phyloP scores from a whole-genome alignment of 1,140 invertebrate species.

The Planococcus citri region DNA sequence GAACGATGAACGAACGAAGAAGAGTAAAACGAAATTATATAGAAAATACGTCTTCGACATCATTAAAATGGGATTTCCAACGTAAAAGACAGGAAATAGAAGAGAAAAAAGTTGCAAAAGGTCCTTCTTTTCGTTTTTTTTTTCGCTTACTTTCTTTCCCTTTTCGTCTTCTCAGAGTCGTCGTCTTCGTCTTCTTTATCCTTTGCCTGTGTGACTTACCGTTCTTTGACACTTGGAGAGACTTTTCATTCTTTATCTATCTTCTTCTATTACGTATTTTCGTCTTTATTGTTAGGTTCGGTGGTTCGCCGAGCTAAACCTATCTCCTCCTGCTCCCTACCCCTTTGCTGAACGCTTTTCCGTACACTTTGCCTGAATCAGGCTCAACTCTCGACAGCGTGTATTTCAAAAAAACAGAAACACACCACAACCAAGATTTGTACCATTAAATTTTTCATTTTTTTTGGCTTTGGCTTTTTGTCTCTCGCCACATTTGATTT shows the following conservation, averaged over 20 bases:
- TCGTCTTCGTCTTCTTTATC: too few species aligned
- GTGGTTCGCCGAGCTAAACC: not conserved
- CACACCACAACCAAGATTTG: not conserved
- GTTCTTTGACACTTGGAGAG: slow-evolving; percentile 1
- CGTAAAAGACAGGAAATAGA: not conserved
- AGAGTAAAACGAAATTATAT: not conserved
- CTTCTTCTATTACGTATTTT: not conserved
- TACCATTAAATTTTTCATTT: not conserved
- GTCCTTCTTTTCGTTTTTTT: not conserved
- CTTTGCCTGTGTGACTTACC: too few species aligned
- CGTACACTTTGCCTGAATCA: too few species aligned
- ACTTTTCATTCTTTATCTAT: slow-evolving; percentile 5
- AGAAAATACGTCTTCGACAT: slow-evolving; percentile 3
- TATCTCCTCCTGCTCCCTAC: not conserved
- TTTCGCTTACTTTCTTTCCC: not conserved
- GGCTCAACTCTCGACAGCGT: too few species aligned
- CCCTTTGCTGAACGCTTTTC: too few species aligned
- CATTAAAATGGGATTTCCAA: slow-evolving; percentile 7
- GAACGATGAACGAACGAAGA: too few species aligned
- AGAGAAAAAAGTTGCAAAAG: not conserved
- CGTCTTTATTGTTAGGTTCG: not conserved
- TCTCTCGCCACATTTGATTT: too few species aligned
- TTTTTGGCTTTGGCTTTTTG: too few species aligned
- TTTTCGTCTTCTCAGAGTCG: too few species aligned
- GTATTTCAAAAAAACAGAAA: too few species aligned